Evolutionary conservation across 2,113 vertebrate species (phyloP), one percentile per base, ranked within the genome.

Genomic region (Columbina picui): DNA sequence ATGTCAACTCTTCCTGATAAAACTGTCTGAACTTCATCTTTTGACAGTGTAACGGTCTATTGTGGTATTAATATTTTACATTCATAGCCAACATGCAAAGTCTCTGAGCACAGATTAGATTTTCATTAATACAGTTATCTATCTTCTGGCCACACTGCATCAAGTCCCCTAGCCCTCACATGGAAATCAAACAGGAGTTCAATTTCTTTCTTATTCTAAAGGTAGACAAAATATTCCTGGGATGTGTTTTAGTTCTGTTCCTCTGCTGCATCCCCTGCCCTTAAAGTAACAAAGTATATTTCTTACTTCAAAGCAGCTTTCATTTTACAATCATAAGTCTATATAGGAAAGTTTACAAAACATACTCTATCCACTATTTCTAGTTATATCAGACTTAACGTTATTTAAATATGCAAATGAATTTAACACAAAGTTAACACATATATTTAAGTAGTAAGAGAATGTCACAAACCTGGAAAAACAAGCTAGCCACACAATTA

Each of bases 1-100:
- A 94, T 86, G 68, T 90, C 75, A 94, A 30, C 50, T 88, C 27
- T 85, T 88, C 56, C 27, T 90, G 50, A 63, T 86, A 92, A 95
- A 95, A 91, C 4, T 94, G 92, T 53, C 85, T 88, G 76, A 94
- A 95, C 67, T 88, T 93, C 93, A 91, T n/a, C 38, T 87, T 94
- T 93, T 93, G 65, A 93, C 52, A 87, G 52, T 89, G 49, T 87
- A 89, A 78, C 64, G 82, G 69, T 59, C 90, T 93, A 95, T 85
- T 96, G 94, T 97, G 78, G 49, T 85, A 75, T 78, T 92, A 89
- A 74, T 93, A 83, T 95, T 96, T 95, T 83, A 94, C 67, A 88
- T 79, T 91, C 84, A 49, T 39, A 95, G 43, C 53, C 70, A 83
- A 70, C 27, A 71, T 49, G 70, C 43, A 77, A 74, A 79, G 70